These are phyloP conservation scores for Oreohelix idahoensis DNA, from an alignment of 1,140 invertebrate species.

Conservation along the genomic window DNA sequence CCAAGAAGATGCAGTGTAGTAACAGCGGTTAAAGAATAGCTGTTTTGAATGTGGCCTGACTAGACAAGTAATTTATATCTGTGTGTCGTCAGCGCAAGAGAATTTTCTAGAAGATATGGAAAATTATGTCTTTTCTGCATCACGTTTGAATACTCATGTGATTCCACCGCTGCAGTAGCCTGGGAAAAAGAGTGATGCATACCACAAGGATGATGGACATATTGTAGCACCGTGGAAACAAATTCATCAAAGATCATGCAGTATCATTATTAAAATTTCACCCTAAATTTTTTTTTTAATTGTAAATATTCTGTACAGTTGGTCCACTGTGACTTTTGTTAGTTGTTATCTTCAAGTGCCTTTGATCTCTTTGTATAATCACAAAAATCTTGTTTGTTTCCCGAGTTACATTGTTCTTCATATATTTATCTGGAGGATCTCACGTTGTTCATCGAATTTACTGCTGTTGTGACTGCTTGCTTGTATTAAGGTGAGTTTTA, in stretches of 20 bases:
- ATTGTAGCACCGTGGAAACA: neutral
- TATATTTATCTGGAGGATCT: neutral
- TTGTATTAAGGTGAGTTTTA: constrained; percentile 4
- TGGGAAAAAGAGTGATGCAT: neutral
- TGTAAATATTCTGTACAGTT: constrained; percentile 13
- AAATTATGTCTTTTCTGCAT: too few relatives aligned
- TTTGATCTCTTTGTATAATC: neutral
- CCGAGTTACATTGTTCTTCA: neutral
- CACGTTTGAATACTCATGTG: too few relatives aligned
- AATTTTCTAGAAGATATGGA: neutral
- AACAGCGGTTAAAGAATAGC: neutral
- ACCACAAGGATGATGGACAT: neutral
- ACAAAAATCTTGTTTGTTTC: neutral
- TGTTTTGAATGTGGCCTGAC: neutral
- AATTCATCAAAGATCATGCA: neutral
- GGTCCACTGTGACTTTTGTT: constrained; percentile 6
- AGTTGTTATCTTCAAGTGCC: constrained; percentile 11
- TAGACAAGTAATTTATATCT: neutral
- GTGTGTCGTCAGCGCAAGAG: neutral
- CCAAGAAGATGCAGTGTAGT: neutral
- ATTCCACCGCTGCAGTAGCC: too few relatives aligned
- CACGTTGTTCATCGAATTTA: neutral
- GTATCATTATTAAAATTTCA: neutral
- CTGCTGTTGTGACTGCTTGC: neutral
- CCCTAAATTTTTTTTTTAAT: neutral